Base-by-base conservation (phyloP, 2,113 vertebrate genomes). In the Eupsittula cactorum region DNA sequence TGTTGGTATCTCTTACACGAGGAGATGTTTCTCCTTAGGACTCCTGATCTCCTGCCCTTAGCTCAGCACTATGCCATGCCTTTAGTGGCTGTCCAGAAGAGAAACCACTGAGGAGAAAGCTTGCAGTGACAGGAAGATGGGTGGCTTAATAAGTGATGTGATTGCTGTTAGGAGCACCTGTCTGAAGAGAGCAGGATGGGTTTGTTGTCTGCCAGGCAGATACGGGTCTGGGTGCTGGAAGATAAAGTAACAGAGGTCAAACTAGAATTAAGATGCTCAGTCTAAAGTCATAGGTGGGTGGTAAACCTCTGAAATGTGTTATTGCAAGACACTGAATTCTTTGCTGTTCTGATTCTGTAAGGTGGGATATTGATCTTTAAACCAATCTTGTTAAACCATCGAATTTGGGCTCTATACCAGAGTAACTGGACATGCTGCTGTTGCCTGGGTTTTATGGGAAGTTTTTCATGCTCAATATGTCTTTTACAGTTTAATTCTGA, bases 401-500 rank as follows among this genome's bases (percentile, higher is more conserved):
- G 70, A 28, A 64, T 67, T 42, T 93, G 76, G 73, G 64, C 46
- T 83, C 29, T 80, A 6, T 35, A 65, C 37, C 21, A 28, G 33
- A 92, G 44, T 55, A 87, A 52, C 2, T 65, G 64, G 78, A 68
- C 18, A 17, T 42, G 68, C 85, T 93, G 44, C 68, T 90, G 50
- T 71, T 6, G 2, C 64, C 64, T 88, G 82, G 25, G 11, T 65
- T 82, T 63, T 74, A 57, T 82, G 82, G 37, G 47, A 83, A 53
- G 23, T 85, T 78, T 71, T 83, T 94, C n/a, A 50, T 92, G 9
- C 62, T 59, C 31, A 70, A 7, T 74, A 68, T 64, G 69, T 49
- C 75, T 92, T 92, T 83, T 78, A 71, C 77, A 78, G 23, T 73
- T 86, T 86, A 86, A 87, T 86, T 91, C 77, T 84, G 50, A 90